Percentiles rank a stretch among this genome's conserved stretches.
These are phyloP conservation scores for Hydropsyche tenuis DNA, from an alignment of 1,140 invertebrate genomes.

Conservation along the genomic window DNA sequence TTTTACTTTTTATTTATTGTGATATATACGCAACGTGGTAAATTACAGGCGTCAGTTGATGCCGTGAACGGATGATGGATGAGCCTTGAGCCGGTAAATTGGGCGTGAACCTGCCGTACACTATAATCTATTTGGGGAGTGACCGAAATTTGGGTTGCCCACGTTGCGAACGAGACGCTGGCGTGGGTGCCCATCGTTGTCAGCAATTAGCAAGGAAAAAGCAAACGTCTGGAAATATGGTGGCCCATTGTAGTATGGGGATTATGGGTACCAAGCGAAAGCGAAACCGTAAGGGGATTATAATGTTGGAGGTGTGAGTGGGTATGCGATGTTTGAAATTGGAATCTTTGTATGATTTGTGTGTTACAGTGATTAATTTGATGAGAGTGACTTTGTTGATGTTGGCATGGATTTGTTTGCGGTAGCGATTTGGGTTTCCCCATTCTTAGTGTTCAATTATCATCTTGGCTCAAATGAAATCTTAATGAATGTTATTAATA, in stretches of 20 bases:
- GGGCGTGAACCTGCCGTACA: conserved; percentile 42
- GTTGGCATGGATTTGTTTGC: too few species aligned
- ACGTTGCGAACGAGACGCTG: conserved; percentile 29
- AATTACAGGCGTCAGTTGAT: conserved; percentile 14
- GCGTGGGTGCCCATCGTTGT: conserved; percentile 4
- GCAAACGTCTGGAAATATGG: background rate
- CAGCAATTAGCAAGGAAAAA: conserved; percentile 23
- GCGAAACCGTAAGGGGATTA: too few species aligned
- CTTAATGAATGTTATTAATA: too few species aligned
- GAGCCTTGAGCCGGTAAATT: conserved; percentile 37
- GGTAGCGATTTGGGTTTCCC: too few species aligned
- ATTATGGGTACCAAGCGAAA: background rate
- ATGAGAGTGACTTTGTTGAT: too few species aligned
- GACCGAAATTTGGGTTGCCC: conserved; percentile 43
- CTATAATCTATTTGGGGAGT: conserved; percentile 44
- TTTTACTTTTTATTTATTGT: background rate
- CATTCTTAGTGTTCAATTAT: too few species aligned
- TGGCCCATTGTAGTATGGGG: conserved; percentile 1
- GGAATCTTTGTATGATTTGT: too few species aligned
- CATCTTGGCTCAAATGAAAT: too few species aligned
- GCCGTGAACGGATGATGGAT: conserved; percentile 28
- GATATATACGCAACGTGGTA: background rate
- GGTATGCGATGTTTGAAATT: too few species aligned
- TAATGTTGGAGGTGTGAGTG: too few species aligned
- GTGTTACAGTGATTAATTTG: too few species aligned